Percentiles rank a stretch among this genome's conserved stretches.
phyloP scores from a whole-genome alignment of 2,888 invertebrate genomes.

The Electrophaes corylata region DNA sequence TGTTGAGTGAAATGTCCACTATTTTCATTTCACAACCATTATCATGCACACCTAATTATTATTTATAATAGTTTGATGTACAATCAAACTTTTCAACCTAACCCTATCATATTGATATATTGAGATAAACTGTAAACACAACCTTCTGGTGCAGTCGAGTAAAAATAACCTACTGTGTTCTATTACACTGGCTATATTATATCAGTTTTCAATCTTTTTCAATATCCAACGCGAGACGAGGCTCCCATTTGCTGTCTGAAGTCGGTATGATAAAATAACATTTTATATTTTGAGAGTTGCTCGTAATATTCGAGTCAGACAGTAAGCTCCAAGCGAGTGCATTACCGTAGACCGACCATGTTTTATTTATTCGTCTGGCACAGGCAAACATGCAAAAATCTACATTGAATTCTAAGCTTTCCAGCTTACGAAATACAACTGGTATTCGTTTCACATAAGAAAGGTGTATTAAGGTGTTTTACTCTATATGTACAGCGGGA shows the following conservation, averaged over 20 bases:
- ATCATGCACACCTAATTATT: no score
- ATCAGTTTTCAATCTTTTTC: slow-evolving; percentile 31
- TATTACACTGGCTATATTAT: not conserved
- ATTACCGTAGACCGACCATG: slow-evolving; percentile 59
- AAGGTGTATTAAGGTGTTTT: slow-evolving; percentile 39
- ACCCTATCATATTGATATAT: no score
- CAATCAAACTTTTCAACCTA: no score
- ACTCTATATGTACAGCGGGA: slow-evolving; percentile 45
- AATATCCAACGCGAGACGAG: slow-evolving; percentile 27
- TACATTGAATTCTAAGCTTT: slow-evolving; percentile 20
- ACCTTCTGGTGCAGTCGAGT: not conserved
- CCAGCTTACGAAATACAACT: slow-evolving; percentile 12
- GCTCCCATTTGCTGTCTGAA: slow-evolving; percentile 35
- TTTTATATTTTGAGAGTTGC: slow-evolving; percentile 46
- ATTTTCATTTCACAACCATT: no score
- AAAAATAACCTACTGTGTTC: not conserved
- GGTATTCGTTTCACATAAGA: slow-evolving; percentile 21
- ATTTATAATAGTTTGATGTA: no score
- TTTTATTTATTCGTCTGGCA: slow-evolving; percentile 72
- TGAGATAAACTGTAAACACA: not conserved
- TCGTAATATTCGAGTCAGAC: slow-evolving; percentile 45
- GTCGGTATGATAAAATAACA: slow-evolving; percentile 43
- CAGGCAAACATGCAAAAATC: slow-evolving; percentile 30
- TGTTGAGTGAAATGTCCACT: no score
- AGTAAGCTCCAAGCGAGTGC: slow-evolving; percentile 58